Base-by-base conservation (phyloP, 2,888 invertebrate genomes). In the Torymus tubicola region DNA sequence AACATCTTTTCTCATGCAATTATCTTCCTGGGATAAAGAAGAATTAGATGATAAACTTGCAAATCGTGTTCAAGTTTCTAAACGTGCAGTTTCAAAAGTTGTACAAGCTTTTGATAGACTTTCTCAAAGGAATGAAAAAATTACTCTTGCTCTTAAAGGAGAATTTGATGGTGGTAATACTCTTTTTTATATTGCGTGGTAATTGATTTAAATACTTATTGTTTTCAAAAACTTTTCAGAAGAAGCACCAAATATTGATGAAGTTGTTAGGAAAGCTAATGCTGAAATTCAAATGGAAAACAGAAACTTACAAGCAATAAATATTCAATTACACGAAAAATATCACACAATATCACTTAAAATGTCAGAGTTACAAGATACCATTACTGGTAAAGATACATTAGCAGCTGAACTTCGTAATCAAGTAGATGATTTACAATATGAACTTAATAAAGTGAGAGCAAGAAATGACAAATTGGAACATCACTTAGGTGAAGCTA, bases 21-120 rank as follows among this genome's bases (percentile, higher is more conserved):
- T 99, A 60, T 98, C 98, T 0, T 98, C 98, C 0, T 99, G 99
- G 98, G 99, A 99, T 90, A 98, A 98, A 88, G 97, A 98, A 88
- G 99, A 99, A 89, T 92, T 99, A 76, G 99, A 99, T 87, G 98
- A 98, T 85, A 98, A 98, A 91, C 92, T 99, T 57, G 97, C 98
- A 0, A 98, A 98, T 91, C 92, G 99, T 50, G 99, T 99, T 8
- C 98, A 97, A 92, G 98, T 99, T 21, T 98, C 98, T 12, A 98
- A 98, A 89, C 92, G 99, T 81, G 99, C 98, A 10, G 98, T 99
- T 24, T 98, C 98, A 2, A 99, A 99, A 92, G 96, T 99, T 50
- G 94, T 99, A 73, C 98, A 98, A 91, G 98, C 98, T 0, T 99
- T 98, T 91, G 99, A 99, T 91, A 93, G 98, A 73, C 93, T 99